These are phyloP conservation scores for Dioctria rufipes DNA, from an alignment of 2,888 invertebrate genomes.

Conservation along the genomic window DNA sequence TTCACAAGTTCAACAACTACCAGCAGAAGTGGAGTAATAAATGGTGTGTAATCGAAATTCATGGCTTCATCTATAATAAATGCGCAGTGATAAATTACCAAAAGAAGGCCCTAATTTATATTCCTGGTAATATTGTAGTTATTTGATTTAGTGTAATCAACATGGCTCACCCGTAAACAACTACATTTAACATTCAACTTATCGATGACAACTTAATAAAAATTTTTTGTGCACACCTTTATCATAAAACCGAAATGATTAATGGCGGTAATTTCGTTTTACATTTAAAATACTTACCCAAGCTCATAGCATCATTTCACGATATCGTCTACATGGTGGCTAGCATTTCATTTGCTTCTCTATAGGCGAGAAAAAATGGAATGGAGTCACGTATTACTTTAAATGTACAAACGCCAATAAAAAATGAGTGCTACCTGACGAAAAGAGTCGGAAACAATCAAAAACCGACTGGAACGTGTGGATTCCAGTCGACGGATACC, in stretches of 20 bases:
- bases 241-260: conserved; percentile 27
- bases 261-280: conserved; percentile 42
- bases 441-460: conserved; percentile 34
- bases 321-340: neutral
- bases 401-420: conserved; percentile 47
- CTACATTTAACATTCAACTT: conserved; percentile 36
- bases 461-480: conserved; percentile 33
- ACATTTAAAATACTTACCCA: conserved; percentile 27
- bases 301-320: neutral
- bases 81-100: conserved; percentile 16
- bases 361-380: neutral
- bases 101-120: conserved; percentile 29
- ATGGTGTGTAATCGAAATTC: too few species aligned
- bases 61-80: too few species aligned
- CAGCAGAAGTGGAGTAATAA: too few species aligned
- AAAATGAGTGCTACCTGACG: conserved; percentile 44
- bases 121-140: conserved; percentile 6
- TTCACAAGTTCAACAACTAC: too few species aligned
- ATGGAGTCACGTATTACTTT: conserved; percentile 27
- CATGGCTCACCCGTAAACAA: conserved; percentile 18
- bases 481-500: conserved; percentile 2
- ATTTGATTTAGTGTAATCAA: neutral
- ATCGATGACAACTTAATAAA: conserved; percentile 52
- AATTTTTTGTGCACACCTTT: conserved; percentile 29
- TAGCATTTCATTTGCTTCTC: neutral